phyloP scores from a whole-genome alignment of 2,113 vertebrate species.

The Merops nubicus region DNA sequence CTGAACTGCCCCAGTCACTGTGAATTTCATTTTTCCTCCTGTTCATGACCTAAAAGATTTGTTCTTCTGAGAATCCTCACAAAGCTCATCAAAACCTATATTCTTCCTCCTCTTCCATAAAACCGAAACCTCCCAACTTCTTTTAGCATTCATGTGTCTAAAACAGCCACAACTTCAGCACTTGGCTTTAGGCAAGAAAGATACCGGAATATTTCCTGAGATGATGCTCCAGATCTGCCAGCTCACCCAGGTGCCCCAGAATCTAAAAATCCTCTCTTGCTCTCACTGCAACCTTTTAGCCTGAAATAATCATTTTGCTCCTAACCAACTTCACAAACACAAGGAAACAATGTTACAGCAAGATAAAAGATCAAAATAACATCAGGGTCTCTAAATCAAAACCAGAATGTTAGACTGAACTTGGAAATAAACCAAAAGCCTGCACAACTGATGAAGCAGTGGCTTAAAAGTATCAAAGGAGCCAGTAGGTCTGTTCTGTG shows the following conservation, averaged over 20 bases:
- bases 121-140: background rate
- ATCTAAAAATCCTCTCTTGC: background rate
- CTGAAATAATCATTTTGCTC: background rate
- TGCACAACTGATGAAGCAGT: slow-evolving; percentile 32
- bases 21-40: background rate
- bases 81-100: background rate
- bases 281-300: background rate
- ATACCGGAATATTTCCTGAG: background rate
- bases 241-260: background rate
- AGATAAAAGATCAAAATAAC: slow-evolving; percentile 60
- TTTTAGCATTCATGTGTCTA: background rate
- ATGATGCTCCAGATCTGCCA: background rate
- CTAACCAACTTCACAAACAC: slow-evolving; percentile 10
- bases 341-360: slow-evolving; percentile 12
- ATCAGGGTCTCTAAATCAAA: slow-evolving; percentile 54
- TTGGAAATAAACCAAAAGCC: slow-evolving; percentile 42
- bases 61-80: background rate
- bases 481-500: background rate
- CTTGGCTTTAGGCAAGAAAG: background rate
- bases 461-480: slow-evolving; percentile 50
- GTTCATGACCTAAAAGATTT: background rate
- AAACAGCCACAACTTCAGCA: background rate
- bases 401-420: slow-evolving; percentile 13
- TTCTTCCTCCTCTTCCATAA: background rate
- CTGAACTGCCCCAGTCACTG: background rate